phyloP scores from a whole-genome alignment of 2,888 invertebrate genomes.

The Amblyteles armatorius region DNA sequence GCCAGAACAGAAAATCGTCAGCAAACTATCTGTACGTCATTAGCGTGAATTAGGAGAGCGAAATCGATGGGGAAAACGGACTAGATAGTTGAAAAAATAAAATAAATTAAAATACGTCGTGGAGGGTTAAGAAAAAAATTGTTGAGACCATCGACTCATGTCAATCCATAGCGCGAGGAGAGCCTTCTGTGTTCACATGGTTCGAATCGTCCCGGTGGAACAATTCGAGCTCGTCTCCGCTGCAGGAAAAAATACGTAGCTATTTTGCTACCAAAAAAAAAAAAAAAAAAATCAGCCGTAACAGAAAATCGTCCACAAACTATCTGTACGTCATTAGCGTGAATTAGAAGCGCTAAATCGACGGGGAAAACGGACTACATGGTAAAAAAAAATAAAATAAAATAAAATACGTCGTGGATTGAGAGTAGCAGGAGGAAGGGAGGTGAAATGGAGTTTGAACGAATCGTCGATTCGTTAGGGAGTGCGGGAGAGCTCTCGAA shows the following conservation, averaged over 20 bases:
- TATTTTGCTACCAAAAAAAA: background rate
- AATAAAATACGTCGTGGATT: constrained; percentile 18
- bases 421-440: constrained; percentile 23
- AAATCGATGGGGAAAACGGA: constrained; percentile 19
- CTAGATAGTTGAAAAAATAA: constrained; percentile 27
- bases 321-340: constrained; percentile 32
- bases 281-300: background rate
- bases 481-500: constrained; percentile 57
- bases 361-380: constrained; percentile 23
- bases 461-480: constrained; percentile 66
- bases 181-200: constrained; percentile 52
- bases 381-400: background rate
- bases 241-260: background rate
- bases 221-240: constrained; percentile 18
- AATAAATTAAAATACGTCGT: background rate
- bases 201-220: constrained; percentile 42
- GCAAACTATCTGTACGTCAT: constrained; percentile 30
- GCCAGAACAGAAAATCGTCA: background rate
- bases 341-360: constrained; percentile 30
- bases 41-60: constrained; percentile 32
- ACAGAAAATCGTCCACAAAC: constrained; percentile 3
- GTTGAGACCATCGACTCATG: constrained; percentile 77
- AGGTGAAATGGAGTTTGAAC: constrained; percentile 67
- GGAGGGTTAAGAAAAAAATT: constrained; percentile 21
- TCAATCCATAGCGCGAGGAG: constrained; percentile 60